Evolutionary conservation across 2,888 invertebrate species (phyloP).

Genomic region (Spodoptera littoralis): DNA sequence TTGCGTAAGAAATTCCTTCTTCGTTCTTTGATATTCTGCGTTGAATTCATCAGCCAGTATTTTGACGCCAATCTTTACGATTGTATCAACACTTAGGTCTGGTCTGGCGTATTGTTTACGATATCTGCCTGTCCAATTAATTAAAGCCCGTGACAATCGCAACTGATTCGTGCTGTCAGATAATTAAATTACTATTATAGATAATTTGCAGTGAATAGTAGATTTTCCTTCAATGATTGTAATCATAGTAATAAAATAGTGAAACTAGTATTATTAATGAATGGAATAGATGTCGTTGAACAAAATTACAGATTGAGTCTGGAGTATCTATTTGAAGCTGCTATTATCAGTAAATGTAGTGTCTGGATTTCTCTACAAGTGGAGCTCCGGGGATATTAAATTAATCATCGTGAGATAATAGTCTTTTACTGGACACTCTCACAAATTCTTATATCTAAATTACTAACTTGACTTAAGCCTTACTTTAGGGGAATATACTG

Average conservation of each 20-base stretch:
- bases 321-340: slow-evolving; percentile 3
- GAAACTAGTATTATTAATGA: slow-evolving; percentile 23
- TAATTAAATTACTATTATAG: slow-evolving; percentile 32
- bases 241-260: slow-evolving; percentile 37
- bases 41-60: slow-evolving; percentile 21
- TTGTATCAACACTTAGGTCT: slow-evolving; percentile 19
- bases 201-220: slow-evolving; percentile 36
- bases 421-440: too few relatives aligned
- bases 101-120: slow-evolving; percentile 31
- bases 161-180: slow-evolving; percentile 25
- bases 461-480: too few relatives aligned
- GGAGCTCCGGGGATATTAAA: too few relatives aligned
- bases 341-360: slow-evolving; percentile 9
- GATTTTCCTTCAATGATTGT: slow-evolving; percentile 32
- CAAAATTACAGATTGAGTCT: background rate
- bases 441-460: too few relatives aligned
- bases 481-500: too few relatives aligned
- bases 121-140: slow-evolving; percentile 14
- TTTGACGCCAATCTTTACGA: slow-evolving; percentile 24
- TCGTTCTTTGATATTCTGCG: slow-evolving; percentile 27
- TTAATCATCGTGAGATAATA: too few relatives aligned
- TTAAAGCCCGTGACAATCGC: slow-evolving; percentile 31
- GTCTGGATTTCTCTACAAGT: slow-evolving; percentile 4
- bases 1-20: slow-evolving; percentile 44
- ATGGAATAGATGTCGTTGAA: slow-evolving; percentile 22